phyloP scores from a whole-genome alignment of 2,888 invertebrate species.

The Scrobipalpa atriplicella region DNA sequence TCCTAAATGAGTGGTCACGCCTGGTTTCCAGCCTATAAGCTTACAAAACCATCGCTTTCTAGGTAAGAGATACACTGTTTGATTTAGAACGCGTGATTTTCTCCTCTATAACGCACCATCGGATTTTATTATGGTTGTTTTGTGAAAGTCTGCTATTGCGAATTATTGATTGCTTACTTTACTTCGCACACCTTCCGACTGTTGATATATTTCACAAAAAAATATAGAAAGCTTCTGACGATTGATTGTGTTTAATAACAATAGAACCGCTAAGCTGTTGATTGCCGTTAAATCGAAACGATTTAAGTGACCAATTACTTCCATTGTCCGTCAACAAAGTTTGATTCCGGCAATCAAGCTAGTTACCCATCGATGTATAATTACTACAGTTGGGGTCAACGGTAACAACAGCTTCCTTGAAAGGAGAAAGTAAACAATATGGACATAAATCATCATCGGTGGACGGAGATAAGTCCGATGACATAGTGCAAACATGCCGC shows the following conservation, averaged over 20 bases:
- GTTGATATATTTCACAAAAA: not conserved
- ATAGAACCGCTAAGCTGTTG: conserved; percentile 18
- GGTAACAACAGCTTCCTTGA: conserved; percentile 46
- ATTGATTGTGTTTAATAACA: not conserved
- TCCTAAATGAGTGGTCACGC: not conserved
- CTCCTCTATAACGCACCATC: not conserved
- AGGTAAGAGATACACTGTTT: not conserved
- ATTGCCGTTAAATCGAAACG: conserved; percentile 24
- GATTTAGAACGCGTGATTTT: not conserved
- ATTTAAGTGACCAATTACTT: conserved; percentile 22
- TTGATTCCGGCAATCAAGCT: conserved; percentile 17
- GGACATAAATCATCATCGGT: conserved; percentile 71
- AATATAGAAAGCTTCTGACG: not conserved
- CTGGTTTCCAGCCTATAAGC: not conserved
- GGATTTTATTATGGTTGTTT: not conserved
- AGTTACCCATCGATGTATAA: conserved; percentile 14
- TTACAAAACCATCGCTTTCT: not conserved
- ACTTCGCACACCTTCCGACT: not conserved
- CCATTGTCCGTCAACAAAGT: not conserved
- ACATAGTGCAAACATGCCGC: conserved; percentile 64
- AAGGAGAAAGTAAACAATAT: conserved; percentile 65
- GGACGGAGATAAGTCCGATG: conserved; percentile 71
- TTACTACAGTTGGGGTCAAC: conserved; percentile 5
- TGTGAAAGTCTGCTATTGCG: not conserved
- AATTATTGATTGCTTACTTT: not conserved